Evolutionary conservation across 2,797 vertebrate genomes (phyloP).

Genomic region (Calcarius lapponicus): DNA sequence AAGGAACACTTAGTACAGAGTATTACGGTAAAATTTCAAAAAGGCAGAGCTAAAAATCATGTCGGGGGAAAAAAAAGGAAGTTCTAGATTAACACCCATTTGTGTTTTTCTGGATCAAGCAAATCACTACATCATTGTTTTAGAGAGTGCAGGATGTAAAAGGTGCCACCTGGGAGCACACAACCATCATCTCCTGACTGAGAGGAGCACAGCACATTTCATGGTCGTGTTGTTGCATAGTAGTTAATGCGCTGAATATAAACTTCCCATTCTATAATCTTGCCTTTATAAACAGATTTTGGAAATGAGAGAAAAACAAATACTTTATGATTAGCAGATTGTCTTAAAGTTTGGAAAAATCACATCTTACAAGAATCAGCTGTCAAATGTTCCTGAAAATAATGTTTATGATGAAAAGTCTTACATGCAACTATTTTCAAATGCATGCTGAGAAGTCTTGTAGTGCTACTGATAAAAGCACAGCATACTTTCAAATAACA

Average conservation of each 20-base stretch:
- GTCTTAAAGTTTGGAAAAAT: background rate
- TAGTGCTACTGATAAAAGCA: background rate
- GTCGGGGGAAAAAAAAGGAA: too few species aligned
- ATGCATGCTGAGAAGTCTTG: background rate
- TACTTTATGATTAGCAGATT: background rate
- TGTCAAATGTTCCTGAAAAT: slow-evolving; percentile 11
- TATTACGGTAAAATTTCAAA: too few species aligned
- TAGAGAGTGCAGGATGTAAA: background rate
- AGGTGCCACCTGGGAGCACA: background rate
- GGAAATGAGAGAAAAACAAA: background rate
- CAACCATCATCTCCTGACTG: accelerated
- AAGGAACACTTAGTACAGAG: too few species aligned
- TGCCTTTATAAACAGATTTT: background rate
- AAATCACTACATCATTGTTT: background rate
- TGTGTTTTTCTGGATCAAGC: background rate
- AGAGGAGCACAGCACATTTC: background rate
- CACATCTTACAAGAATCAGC: background rate
- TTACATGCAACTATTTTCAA: slow-evolving; percentile 33
- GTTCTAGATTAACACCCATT: too few species aligned
- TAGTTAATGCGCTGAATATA: background rate
- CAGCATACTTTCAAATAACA: background rate
- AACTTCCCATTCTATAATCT: background rate
- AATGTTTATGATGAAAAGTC: background rate
- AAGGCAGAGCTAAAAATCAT: too few species aligned
- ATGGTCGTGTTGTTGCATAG: background rate